Evolutionary conservation across 1,140 invertebrate species (phyloP), one percentile per base, ranked within the genome.

Genomic region (Zaprionus inermis): DNA sequence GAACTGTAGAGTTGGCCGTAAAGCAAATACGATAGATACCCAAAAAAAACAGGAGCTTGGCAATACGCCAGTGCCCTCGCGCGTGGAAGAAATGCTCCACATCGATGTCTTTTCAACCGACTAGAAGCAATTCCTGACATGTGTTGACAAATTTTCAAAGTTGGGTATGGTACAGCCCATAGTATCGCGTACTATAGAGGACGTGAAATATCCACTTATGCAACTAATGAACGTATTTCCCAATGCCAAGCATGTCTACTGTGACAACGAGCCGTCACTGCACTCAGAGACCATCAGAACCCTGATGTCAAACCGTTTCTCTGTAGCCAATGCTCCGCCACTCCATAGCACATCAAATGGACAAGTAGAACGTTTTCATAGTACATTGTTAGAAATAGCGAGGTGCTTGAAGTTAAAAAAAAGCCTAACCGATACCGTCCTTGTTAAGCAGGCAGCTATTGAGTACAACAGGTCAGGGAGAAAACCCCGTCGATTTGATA

Each of bases 371-470:
- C n/a, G n/a, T n/a, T n/a, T n/a, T n/a, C n/a, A n/a, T n/a, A n/a
- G n/a, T n/a, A n/a, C n/a, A n/a, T n/a, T n/a, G n/a, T n/a, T n/a
- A n/a, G n/a, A n/a, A n/a, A n/a, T n/a, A 52, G 49, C 18, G 6
- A 52, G 49, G 11, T 52, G 49, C 49, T 11, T 52, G 3, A 52
- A 52, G 20, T 18, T 52, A 22, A 5, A 52, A 24, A 52, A 52
- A 52, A 7, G 22, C 22, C 2, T 24, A 24, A 24, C 12, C 3
- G 49, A 52, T 18, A 52, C 49, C 6, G 22, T 11, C 5, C 18
- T 16, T 24, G 5, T 24, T 52, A 24, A 5, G 28, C 28, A 28
- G 28, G 28, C 28, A 28, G 28, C 28, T 28, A 28, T 28, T 28
- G n/a, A n/a, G n/a, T n/a, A n/a, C n/a, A n/a, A n/a, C n/a, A n/a